A percentile compares a stretch with the other conserved stretches of the same genome.
Conservation (phyloP, 2,888 invertebrate genomes). For the Sinotaia quadrata region DNA sequence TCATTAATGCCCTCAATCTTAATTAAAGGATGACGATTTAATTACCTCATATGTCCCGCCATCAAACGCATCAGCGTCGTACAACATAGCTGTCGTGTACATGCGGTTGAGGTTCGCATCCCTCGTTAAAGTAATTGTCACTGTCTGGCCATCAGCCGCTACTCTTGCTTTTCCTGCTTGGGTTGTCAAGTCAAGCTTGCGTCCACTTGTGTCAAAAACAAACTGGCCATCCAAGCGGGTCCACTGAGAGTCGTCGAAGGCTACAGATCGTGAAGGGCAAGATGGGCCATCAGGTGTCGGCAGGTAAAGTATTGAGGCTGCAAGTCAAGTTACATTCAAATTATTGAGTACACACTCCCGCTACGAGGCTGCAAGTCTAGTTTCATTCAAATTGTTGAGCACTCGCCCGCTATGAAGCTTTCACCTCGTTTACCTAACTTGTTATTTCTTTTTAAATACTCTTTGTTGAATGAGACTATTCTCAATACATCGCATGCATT, state of each 20-base stretch:
- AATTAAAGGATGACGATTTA: no score
- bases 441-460: no score
- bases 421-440: no score
- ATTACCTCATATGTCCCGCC: conserved; percentile 29
- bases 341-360: not conserved
- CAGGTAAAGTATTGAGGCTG: conserved; percentile 26
- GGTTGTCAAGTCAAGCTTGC: conserved; percentile 14
- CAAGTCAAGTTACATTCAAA: not conserved
- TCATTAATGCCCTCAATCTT: no score
- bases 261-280: conserved; percentile 14
- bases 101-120: conserved; percentile 25
- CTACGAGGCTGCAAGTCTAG: no score
- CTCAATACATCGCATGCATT: no score
- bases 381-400: no score
- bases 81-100: conserved; percentile 25
- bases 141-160: not conserved
- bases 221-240: not conserved
- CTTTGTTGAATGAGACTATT: no score
- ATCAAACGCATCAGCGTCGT: conserved; percentile 30
- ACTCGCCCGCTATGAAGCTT: no score
- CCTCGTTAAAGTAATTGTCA: conserved; percentile 19
- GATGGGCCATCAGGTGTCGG: not conserved
- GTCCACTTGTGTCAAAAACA: conserved; percentile 12
- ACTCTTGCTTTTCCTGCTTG: conserved; percentile 8
- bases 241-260: conserved; percentile 7